phyloP scores from a whole-genome alignment of 2,113 vertebrate species.

The Puffinus mauretanicus region DNA sequence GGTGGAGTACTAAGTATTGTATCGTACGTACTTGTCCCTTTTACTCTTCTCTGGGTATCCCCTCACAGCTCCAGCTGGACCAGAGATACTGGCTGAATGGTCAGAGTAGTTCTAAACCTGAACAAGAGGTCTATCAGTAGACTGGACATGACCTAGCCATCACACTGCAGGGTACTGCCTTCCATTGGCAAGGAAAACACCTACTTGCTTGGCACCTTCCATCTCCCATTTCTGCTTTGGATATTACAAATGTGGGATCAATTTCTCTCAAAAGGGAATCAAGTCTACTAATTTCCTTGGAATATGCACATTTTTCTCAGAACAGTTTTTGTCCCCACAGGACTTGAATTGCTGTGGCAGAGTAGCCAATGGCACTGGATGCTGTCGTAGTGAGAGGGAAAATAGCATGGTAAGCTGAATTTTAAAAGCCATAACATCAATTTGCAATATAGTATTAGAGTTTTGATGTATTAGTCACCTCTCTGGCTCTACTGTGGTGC shows the following conservation, averaged over 20 bases:
- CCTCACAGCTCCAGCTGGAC: neutral
- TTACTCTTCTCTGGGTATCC: neutral
- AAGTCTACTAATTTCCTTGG: neutral
- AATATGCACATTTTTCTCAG: neutral
- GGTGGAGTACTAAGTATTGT: neutral
- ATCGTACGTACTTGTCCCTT: neutral
- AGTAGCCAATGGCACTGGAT: conserved; percentile 67
- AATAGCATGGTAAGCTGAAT: conserved; percentile 37
- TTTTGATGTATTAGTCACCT: neutral
- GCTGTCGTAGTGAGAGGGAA: conserved; percentile 74
- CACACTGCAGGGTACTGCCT: neutral
- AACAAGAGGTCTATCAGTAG: neutral
- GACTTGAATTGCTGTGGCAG: conserved; percentile 78
- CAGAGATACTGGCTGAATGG: neutral
- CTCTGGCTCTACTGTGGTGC: neutral
- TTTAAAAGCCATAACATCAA: neutral
- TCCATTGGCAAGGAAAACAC: neutral
- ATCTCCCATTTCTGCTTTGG: neutral
- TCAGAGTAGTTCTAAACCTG: neutral
- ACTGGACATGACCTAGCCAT: neutral
- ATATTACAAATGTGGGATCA: neutral
- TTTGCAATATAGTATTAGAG: neutral
- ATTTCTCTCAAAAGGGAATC: neutral
- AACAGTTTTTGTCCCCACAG: conserved; percentile 39
- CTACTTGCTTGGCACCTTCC: neutral